Conservation (phyloP, 2,113 vertebrate genomes). For the Oriolus oriolus region DNA sequence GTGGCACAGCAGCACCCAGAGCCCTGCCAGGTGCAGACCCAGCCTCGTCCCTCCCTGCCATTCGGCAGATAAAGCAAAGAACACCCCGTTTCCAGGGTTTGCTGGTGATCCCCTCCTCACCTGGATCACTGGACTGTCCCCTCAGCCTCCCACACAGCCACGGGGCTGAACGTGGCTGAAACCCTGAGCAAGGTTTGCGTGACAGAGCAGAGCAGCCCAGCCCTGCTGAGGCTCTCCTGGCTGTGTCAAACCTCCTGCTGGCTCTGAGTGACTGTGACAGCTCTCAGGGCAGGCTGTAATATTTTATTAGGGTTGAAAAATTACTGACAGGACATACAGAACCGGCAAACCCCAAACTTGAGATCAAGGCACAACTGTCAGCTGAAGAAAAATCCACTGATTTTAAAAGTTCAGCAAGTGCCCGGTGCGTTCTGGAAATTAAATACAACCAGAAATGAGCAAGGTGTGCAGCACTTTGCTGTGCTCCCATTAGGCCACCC, state of each 20-base stretch:
- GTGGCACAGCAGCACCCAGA: neutral
- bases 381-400: neutral
- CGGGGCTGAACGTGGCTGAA: neutral
- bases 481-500: slow-evolving; percentile 16
- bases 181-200: neutral
- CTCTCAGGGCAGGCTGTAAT: neutral
- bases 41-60: accelerated
- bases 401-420: neutral
- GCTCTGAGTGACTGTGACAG: neutral
- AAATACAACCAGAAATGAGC: neutral
- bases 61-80: neutral
- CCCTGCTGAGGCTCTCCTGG: neutral
- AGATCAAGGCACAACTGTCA: neutral
- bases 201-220: neutral
- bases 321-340: neutral
- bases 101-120: neutral
- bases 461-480: neutral
- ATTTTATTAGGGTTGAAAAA: neutral
- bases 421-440: neutral
- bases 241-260: neutral
- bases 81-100: neutral
- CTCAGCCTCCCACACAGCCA: neutral
- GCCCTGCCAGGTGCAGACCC: neutral
- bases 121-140: neutral
- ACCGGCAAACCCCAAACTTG: neutral